Conservation (phyloP, 2,888 invertebrate genomes). For the Amphipoea oculea region DNA sequence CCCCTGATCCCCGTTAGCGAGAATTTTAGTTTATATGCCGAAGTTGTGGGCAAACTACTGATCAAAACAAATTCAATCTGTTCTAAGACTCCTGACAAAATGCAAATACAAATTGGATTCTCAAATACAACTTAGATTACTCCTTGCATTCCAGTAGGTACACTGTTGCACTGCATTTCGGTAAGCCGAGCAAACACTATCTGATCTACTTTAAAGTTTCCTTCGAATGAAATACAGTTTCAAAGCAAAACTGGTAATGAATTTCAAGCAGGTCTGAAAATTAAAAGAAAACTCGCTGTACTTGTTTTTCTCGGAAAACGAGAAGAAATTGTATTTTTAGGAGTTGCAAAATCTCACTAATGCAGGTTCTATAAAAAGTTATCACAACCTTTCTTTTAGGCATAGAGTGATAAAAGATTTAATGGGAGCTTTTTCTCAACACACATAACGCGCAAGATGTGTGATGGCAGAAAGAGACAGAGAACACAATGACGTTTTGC, state of each 20-base stretch:
- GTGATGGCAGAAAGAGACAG: background rate
- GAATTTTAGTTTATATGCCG: background rate
- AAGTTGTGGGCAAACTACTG: background rate
- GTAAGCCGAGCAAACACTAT: slow-evolving; percentile 1
- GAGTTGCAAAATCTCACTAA: background rate
- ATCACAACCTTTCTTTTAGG: background rate
- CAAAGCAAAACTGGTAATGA: slow-evolving; percentile 15
- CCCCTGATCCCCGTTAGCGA: background rate
- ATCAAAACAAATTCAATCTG: slow-evolving; percentile 15
- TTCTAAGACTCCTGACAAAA: background rate
- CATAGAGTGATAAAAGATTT: background rate
- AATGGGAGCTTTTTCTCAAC: background rate
- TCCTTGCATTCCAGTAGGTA: background rate
- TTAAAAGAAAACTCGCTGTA: slow-evolving; percentile 16
- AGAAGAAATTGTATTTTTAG: background rate
- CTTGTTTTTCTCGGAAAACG: background rate
- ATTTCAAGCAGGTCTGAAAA: slow-evolving; percentile 35
- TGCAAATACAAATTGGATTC: slow-evolving; percentile 29
- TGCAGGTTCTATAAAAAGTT: background rate
- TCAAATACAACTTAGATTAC: slow-evolving; percentile 12
- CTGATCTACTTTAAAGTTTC: slow-evolving; percentile 12
- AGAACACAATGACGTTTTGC: background rate
- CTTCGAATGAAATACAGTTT: slow-evolving; percentile 20
- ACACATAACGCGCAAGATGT: background rate
- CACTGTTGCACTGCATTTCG: slow-evolving; percentile 11